These are phyloP conservation scores for Paragorgia papillata DNA, from an alignment of 92 coral and sea anemone genomes.

Conservation along the genomic window DNA sequence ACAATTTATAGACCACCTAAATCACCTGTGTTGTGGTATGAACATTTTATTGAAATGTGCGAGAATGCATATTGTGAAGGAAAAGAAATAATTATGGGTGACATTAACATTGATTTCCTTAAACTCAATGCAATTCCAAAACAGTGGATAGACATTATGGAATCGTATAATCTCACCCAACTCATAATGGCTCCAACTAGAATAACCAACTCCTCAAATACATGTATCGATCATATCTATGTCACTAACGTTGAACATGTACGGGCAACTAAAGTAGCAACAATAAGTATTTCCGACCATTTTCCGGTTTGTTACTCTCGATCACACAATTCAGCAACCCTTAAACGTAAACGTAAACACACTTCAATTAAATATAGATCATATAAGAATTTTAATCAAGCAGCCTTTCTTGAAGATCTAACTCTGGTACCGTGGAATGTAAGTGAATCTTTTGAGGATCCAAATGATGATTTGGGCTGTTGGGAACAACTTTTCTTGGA, in stretches of 20 bases:
- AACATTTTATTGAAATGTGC: constrained; percentile 13
- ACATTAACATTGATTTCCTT: constrained; percentile 9
- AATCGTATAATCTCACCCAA: neutral
- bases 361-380: constrained; percentile 9
- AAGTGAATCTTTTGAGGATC: constrained; percentile 26
- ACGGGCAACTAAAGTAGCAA: constrained; percentile 12
- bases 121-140: neutral
- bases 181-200: constrained; percentile 11
- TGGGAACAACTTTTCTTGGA: constrained; percentile 44
- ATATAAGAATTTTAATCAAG: constrained; percentile 9
- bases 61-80: constrained; percentile 8
- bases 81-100: constrained; percentile 23
- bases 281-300: constrained; percentile 6
- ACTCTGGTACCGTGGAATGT: constrained; percentile 24
- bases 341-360: neutral
- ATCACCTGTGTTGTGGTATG: constrained; percentile 10
- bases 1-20: constrained; percentile 23
- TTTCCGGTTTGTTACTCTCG: constrained; percentile 2
- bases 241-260: constrained; percentile 23
- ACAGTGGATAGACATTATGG: constrained; percentile 4
- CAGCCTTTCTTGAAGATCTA: neutral
- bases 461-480: constrained; percentile 24
- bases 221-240: constrained; percentile 20
- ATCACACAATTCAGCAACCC: neutral
- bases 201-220: neutral